Conservation (phyloP, 2,797 vertebrate species). For the Chiroxiphia lanceolata region DNA sequence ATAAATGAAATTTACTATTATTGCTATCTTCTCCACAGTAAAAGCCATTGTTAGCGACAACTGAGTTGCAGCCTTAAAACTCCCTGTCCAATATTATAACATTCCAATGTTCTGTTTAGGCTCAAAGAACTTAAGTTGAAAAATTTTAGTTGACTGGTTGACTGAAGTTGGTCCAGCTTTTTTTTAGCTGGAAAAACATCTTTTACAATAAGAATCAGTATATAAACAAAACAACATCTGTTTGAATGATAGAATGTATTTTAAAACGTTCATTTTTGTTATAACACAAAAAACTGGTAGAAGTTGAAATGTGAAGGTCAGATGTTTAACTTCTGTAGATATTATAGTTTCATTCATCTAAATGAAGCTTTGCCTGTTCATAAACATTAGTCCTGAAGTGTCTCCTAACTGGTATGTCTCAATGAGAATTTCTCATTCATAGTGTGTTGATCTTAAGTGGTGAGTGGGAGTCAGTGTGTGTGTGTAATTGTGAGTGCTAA, state of each 20-base stretch:
- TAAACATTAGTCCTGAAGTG: neutral
- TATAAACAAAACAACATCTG: neutral
- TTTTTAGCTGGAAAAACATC: neutral
- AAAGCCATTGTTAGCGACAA: neutral
- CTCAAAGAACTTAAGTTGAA: neutral
- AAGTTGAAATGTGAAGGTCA: neutral
- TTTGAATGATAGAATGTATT: neutral
- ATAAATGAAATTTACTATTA: conserved; percentile 20
- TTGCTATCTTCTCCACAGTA: neutral
- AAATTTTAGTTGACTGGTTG: neutral
- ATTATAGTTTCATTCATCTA: neutral
- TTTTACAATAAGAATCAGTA: neutral
- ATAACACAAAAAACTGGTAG: neutral
- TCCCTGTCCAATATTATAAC: neutral
- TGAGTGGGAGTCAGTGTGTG: neutral
- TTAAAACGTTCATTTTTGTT: neutral
- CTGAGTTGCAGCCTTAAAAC: neutral
- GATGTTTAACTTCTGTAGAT: neutral
- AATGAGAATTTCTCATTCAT: neutral
- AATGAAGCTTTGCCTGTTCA: neutral
- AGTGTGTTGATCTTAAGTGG: neutral
- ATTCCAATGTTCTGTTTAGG: neutral
- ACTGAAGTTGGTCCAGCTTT: neutral
- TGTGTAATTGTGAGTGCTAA: neutral
- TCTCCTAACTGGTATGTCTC: neutral